Percentiles rank a stretch among this genome's conserved stretches.
phyloP scores from a whole-genome alignment of 2,113 vertebrate genomes.

The Nothobranchius furzeri region DNA sequence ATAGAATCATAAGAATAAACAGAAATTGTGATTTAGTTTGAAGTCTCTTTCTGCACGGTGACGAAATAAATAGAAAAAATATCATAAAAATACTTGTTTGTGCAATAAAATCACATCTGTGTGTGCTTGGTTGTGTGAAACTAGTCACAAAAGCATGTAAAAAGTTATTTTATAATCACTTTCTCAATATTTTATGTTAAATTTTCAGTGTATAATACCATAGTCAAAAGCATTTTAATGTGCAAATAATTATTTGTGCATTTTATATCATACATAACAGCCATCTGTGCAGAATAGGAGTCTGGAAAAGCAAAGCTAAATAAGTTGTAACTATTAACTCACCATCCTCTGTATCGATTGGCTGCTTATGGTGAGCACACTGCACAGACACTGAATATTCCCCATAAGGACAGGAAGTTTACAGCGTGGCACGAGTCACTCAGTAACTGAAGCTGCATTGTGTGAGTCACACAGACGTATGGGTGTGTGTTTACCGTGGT shows the following conservation, averaged over 20 bases:
- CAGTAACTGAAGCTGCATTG: neutral
- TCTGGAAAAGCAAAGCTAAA: neutral
- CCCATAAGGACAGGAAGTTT: constrained; percentile 15
- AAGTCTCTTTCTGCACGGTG: too few relatives aligned
- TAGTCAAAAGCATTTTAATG: too few relatives aligned
- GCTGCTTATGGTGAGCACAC: neutral
- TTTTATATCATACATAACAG: too few relatives aligned
- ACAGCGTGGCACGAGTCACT: constrained; percentile 1
- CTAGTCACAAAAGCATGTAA: too few relatives aligned
- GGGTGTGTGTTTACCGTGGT: constrained; percentile 25
- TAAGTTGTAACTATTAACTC: neutral
- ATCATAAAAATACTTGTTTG: too few relatives aligned
- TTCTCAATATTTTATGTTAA: too few relatives aligned
- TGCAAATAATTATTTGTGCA: neutral
- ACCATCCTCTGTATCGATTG: neutral
- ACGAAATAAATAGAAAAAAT: too few relatives aligned
- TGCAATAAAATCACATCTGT: too few relatives aligned
- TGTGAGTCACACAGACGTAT: neutral
- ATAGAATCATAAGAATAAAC: too few relatives aligned
- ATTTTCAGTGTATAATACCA: neutral
- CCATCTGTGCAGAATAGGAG: neutral
- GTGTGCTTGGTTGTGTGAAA: too few relatives aligned
- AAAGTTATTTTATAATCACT: too few relatives aligned
- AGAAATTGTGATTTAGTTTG: too few relatives aligned
- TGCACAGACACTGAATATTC: constrained; percentile 1